These are phyloP conservation scores for Callipepla squamata DNA, from an alignment of 2,113 vertebrate genomes.

Conservation along the genomic window DNA sequence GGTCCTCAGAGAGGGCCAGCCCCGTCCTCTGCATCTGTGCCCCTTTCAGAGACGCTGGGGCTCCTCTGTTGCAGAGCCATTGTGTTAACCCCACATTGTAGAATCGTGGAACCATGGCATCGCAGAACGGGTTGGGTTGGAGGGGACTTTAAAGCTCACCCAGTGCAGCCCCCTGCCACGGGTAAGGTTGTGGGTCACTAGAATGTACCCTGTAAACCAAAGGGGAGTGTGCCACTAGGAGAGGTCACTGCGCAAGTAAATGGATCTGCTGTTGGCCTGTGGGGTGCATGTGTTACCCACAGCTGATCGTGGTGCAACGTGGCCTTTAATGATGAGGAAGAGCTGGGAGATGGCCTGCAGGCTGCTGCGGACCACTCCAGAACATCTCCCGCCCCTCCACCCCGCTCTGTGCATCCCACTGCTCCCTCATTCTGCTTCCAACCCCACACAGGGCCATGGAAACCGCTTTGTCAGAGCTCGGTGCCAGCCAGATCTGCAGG, in stretches of 20 bases:
- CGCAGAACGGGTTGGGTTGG: too few relatives aligned
- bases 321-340: not conserved
- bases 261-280: not conserved
- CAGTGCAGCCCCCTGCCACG: too few relatives aligned
- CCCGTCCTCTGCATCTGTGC: not conserved
- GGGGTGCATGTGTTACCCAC: not conserved
- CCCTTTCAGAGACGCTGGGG: not conserved
- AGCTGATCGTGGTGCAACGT: not conserved
- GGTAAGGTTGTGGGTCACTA: too few relatives aligned
- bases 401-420: not conserved
- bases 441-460: not conserved
- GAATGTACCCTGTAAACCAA: too few relatives aligned
- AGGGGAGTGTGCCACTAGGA: not conserved
- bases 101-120: too few relatives aligned
- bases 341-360: not conserved
- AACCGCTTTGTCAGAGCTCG: constrained; percentile 57
- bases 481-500: constrained; percentile 29
- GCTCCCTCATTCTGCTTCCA: constrained; percentile 14
- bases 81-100: not conserved
- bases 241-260: not conserved
- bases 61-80: not conserved
- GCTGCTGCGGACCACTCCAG: not conserved
- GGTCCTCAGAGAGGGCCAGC: not conserved
- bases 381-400: not conserved
- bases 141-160: too few relatives aligned